Percentiles rank a stretch among this genome's conserved stretches.
Conservation (phyloP, 2,113 vertebrate genomes). For the Elanoides forficatus region DNA sequence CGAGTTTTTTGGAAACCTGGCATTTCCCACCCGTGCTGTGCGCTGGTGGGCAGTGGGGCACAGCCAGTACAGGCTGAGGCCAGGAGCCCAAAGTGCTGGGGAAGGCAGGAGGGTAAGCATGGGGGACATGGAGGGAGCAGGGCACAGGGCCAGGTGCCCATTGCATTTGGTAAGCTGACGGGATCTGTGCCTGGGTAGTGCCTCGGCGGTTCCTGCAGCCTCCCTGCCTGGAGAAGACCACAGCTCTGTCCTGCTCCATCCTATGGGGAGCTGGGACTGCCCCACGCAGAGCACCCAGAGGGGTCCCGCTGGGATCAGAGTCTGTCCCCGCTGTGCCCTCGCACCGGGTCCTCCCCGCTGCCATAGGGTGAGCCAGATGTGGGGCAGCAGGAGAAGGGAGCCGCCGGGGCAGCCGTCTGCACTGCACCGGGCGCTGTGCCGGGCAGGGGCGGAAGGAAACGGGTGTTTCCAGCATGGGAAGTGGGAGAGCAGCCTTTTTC, state of each 20-base stretch:
- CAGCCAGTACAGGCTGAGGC: background rate
- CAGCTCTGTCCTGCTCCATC: background rate
- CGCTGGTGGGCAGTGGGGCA: background rate
- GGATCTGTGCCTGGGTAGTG: accelerated
- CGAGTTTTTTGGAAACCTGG: background rate
- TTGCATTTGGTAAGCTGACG: background rate
- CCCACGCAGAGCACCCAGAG: background rate
- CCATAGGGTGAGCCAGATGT: accelerated
- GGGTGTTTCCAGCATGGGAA: background rate
- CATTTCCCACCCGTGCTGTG: accelerated
- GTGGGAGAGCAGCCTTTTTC: conserved; percentile 38
- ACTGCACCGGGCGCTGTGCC: background rate
- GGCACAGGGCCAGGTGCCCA: background rate
- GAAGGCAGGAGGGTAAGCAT: background rate
- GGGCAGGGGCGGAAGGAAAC: conserved; percentile 28
- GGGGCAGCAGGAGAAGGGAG: background rate
- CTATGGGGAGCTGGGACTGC: accelerated
- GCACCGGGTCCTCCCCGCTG: accelerated
- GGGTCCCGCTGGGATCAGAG: accelerated
- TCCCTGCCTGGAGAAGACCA: background rate
- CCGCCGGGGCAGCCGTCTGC: background rate
- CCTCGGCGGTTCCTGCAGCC: background rate
- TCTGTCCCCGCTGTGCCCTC: background rate
- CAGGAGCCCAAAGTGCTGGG: background rate
- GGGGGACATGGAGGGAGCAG: background rate